These are phyloP conservation scores for Clistopyga incitator DNA, from an alignment of 2,888 invertebrate species.

Conservation along the genomic window DNA sequence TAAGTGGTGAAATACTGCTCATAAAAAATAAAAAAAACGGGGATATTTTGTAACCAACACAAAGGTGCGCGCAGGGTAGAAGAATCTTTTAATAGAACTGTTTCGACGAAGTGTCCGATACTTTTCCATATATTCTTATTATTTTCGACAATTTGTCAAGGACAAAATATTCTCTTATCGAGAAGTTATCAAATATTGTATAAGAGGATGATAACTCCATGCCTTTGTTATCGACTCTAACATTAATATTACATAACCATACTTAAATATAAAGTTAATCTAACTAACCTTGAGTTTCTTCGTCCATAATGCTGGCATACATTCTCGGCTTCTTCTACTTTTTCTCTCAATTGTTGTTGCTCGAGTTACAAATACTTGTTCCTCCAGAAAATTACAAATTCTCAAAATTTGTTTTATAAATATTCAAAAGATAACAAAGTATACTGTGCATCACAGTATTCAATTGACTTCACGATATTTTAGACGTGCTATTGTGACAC, in stretches of 20 bases:
- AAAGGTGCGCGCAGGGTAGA: neutral
- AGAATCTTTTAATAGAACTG: no score
- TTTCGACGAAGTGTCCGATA: no score
- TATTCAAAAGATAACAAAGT: neutral
- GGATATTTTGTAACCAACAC: neutral
- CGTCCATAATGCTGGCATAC: slow-evolving; percentile 75
- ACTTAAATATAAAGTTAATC: neutral
- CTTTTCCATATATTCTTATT: neutral
- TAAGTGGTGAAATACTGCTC: neutral
- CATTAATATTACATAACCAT: neutral
- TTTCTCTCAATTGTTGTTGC: slow-evolving; percentile 77
- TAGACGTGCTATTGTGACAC: no score
- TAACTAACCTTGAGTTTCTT: neutral
- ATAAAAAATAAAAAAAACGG: neutral
- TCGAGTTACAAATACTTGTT: slow-evolving; percentile 79
- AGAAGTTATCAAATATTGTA: neutral
- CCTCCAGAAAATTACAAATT: slow-evolving; percentile 77
- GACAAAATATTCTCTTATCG: neutral
- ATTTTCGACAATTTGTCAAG: neutral
- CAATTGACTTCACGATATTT: no score
- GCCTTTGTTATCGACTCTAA: neutral
- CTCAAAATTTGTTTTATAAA: slow-evolving; percentile 77
- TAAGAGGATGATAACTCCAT: no score
- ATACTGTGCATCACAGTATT: neutral
- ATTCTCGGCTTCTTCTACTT: slow-evolving; percentile 80